Percentiles rank a stretch among this genome's conserved stretches.
Conservation (phyloP, 1,140 invertebrate species). For the Drosophila nasuta region DNA sequence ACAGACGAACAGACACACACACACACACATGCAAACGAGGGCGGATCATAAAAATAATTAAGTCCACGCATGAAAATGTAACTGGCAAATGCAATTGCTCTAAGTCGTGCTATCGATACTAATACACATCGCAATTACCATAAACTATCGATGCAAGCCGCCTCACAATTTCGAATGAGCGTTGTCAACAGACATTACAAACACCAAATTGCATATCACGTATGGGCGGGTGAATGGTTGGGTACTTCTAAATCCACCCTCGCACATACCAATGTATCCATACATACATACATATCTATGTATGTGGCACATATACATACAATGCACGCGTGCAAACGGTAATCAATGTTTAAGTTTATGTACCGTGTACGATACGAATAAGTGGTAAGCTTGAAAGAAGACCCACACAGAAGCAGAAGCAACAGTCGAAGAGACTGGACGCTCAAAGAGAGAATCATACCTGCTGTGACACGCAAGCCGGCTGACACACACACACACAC, state of each 20-base stretch:
- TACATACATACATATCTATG: conserved; percentile 14
- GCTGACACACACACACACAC: conserved; percentile 26
- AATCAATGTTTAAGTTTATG: conserved; percentile 75
- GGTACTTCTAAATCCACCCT: conserved; percentile 37
- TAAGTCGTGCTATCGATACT: not conserved
- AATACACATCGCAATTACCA: conserved; percentile 8
- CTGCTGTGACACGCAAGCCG: conserved; percentile 45
- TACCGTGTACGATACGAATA: conserved; percentile 54
- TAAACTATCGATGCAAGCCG: conserved; percentile 22
- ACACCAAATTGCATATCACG: conserved; percentile 26
- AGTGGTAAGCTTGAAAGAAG: conserved; percentile 62
- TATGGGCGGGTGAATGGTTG: not conserved
- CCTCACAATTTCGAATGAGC: conserved; percentile 5
- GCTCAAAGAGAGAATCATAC: conserved; percentile 47
- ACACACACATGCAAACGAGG: conserved; percentile 31
- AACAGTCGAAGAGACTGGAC: conserved; percentile 3
- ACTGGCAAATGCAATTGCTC: not conserved
- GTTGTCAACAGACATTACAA: not conserved
- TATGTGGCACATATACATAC: conserved; percentile 29
- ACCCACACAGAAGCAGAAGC: conserved; percentile 48
- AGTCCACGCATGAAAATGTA: conserved; percentile 2
- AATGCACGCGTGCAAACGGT: conserved; percentile 73
- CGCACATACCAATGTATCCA: conserved; percentile 12
- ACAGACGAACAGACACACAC: conserved; percentile 25
- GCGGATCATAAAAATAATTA: conserved; percentile 33